phyloP scores from a whole-genome alignment of 2,797 vertebrate genomes.

The Galaxias olidus region DNA sequence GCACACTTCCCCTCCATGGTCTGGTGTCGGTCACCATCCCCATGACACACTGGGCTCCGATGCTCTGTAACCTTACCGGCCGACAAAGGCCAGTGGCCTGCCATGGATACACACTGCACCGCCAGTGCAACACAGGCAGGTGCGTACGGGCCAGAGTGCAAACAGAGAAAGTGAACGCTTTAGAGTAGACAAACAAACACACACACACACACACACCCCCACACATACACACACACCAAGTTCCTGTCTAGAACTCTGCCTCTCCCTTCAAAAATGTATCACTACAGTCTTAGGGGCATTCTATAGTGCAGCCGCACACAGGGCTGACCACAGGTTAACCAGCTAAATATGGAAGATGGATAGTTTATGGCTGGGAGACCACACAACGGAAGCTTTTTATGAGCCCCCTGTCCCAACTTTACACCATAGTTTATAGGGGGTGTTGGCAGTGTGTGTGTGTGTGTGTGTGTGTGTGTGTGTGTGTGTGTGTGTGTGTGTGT shows the following conservation, averaged over 20 bases:
- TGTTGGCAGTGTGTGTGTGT: constrained; percentile 20
- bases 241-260: no score
- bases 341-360: constrained; percentile 54
- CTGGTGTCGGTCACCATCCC: neutral
- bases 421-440: constrained; percentile 26
- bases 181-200: neutral
- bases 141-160: no score
- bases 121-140: no score
- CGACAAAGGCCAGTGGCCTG: constrained; percentile 20
- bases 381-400: constrained; percentile 62
- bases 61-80: constrained; percentile 47
- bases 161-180: no score
- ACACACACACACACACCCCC: constrained; percentile 1
- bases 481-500: constrained; percentile 9
- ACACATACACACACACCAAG: neutral
- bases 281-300: no score
- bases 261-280: no score
- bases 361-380: constrained; percentile 16
- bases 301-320: constrained; percentile 31
- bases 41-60: constrained; percentile 27
- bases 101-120: constrained; percentile 25
- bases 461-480: constrained; percentile 22
- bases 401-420: constrained; percentile 47
- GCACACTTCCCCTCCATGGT: neutral
- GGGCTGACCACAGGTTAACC: constrained; percentile 28